Percentiles rank a stretch among this genome's conserved stretches.
Evolutionary conservation across 2,797 vertebrate genomes (phyloP).

Genomic region (Helostoma temminkii): DNA sequence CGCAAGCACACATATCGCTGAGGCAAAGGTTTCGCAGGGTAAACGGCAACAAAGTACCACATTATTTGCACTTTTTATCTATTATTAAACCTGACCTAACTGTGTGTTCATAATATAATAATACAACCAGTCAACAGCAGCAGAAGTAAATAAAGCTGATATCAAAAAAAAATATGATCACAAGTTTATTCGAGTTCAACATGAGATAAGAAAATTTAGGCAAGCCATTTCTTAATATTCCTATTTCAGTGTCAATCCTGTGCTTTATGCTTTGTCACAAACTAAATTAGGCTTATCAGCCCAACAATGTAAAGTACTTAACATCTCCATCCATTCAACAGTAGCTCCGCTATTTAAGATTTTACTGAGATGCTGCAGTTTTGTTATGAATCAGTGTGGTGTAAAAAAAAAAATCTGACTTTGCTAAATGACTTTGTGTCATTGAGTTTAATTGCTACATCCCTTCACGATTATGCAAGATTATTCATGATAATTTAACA

Average conservation of each 20-base stretch:
- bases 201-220: slow-evolving; percentile 36
- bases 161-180: slow-evolving; percentile 11
- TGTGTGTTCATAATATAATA: slow-evolving; percentile 3
- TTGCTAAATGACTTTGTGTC: slow-evolving; percentile 52
- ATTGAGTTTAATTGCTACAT: slow-evolving; percentile 47
- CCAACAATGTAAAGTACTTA: slow-evolving; percentile 12
- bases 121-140: slow-evolving; percentile 7
- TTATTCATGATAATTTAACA: slow-evolving; percentile 48
- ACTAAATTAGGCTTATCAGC: slow-evolving; percentile 38
- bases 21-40: slow-evolving; percentile 7
- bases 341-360: slow-evolving; percentile 16
- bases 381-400: not conserved
- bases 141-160: slow-evolving; percentile 22
- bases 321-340: slow-evolving; percentile 21
- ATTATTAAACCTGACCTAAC: slow-evolving; percentile 33
- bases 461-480: slow-evolving; percentile 24
- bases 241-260: slow-evolving; percentile 5
- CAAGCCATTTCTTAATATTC: slow-evolving; percentile 21
- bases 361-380: slow-evolving; percentile 34
- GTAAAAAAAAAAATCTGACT: slow-evolving; percentile 17
- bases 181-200: slow-evolving; percentile 28
- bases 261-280: slow-evolving; percentile 33
- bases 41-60: slow-evolving; percentile 1
- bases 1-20: slow-evolving; percentile 6
- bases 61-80: slow-evolving; percentile 39